Base-by-base conservation (phyloP, 2,113 vertebrate genomes). In the Sturnira hondurensis region DNA sequence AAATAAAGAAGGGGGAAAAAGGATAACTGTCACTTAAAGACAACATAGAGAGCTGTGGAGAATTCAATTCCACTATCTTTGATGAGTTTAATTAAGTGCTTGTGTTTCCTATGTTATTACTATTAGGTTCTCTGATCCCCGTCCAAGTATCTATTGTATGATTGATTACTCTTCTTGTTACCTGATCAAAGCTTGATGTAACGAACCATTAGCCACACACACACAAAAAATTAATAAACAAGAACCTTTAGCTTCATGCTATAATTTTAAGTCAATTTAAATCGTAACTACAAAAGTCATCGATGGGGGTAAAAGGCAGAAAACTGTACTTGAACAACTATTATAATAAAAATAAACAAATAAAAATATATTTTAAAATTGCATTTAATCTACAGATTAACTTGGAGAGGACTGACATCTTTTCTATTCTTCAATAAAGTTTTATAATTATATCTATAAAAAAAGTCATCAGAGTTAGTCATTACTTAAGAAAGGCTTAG, bases 251-350 rank as follows among this genome's bases (percentile, higher is more conserved):
- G 17, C 58, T 86, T 89, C 1, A 70, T n/a, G 24, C 31, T 80
- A 24, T 47, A 33, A 36, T 87, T 97, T 91, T 94, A 85, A 88
- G 63, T 63, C 13, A 17, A 80, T 31, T 85, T 80, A 88, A 93
- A 54, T 47, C 31, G 82, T 16, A 88, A 82, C 93, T 89, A 91
- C 13, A 63, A 94, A 94, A 68, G 22, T 90, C 43, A 43, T 43
- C 43, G 8, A 4, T 43, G 43, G 43, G 43, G 8, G 43, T 43
- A 43, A 43, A 43, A 43, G 43, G 43, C 43, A 43, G 43, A 43
- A 43, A 43, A 43, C 43, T 43, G 43, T 43, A 43, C 43, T 43
- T 43, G 43, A 43, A 43, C 43, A 43, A 43, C 43, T 5, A 4
- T 43, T 43, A 43, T 5, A 43, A 43, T 43, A 43, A 43, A 43